Percentiles rank a stretch among this genome's conserved stretches.
phyloP scores from a whole-genome alignment of 2,113 vertebrate species.

The Gnathonemus longibarbis region DNA sequence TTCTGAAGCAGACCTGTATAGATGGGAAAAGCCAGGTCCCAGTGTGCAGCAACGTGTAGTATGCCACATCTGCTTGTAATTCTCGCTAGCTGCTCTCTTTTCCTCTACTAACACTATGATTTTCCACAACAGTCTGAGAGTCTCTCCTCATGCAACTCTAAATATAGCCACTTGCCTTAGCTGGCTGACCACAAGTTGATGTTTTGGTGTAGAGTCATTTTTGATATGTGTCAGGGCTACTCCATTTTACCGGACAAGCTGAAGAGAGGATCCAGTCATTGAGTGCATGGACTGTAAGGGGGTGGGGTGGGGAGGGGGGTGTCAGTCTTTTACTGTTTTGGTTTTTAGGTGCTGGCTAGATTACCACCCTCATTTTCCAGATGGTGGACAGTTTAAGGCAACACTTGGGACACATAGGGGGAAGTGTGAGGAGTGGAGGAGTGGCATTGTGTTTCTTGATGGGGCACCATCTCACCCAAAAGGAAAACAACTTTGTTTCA shows the following conservation, averaged over 20 bases:
- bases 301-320: background rate
- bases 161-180: background rate
- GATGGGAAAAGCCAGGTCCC: background rate
- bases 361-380: background rate
- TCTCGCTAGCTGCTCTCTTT: background rate
- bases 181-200: background rate
- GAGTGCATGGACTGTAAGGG: background rate
- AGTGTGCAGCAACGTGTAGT: background rate
- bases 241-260: background rate
- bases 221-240: background rate
- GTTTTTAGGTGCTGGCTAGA: background rate
- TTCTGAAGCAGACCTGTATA: background rate
- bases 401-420: background rate
- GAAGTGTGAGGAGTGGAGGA: background rate
- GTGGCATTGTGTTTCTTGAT: background rate
- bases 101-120: background rate
- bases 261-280: background rate
- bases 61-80: background rate
- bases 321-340: background rate
- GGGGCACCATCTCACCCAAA: background rate
- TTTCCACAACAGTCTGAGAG: conserved; percentile 1
- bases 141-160: background rate
- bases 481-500: background rate
- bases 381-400: background rate
- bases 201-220: background rate